Evolutionary conservation across 2,888 invertebrate species (phyloP).

Genomic region (Lacanobia oleracea): DNA sequence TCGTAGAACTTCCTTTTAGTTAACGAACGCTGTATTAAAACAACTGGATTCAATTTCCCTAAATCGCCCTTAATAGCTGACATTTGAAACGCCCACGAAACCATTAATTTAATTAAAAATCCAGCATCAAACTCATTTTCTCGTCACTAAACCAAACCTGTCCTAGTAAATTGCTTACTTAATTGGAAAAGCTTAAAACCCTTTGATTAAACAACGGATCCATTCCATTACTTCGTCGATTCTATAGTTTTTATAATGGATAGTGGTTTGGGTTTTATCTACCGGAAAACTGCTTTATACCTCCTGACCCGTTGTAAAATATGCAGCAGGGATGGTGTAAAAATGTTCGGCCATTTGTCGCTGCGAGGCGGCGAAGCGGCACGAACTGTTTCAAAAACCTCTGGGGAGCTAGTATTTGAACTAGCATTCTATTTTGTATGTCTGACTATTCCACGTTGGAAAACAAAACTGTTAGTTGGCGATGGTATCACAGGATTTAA

Average conservation of each 20-base stretch:
- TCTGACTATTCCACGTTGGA: constrained; percentile 2
- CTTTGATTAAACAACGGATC: constrained; percentile 60
- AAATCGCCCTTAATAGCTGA: constrained; percentile 16
- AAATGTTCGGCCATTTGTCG: constrained; percentile 71
- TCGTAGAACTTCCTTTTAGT: neutral
- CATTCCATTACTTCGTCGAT: constrained; percentile 51
- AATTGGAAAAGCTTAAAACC: constrained; percentile 60
- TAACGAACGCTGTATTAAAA: neutral
- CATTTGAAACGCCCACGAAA: constrained; percentile 16
- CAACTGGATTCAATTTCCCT: neutral
- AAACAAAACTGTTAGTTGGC: neutral
- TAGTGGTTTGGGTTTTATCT: constrained; percentile 67
- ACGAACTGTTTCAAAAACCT: constrained; percentile 37
- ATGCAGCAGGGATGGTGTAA: constrained; percentile 69
- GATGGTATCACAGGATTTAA: neutral
- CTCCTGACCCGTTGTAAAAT: constrained; percentile 75
- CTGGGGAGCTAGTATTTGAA: constrained; percentile 21
- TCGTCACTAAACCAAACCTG: constrained; percentile 46
- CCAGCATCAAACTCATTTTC: constrained; percentile 49
- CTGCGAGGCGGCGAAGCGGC: constrained; percentile 14
- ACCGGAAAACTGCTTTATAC: constrained; percentile 73
- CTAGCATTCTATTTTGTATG: constrained; percentile 9
- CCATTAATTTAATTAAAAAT: constrained; percentile 42
- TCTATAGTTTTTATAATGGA: constrained; percentile 58
- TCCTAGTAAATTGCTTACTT: constrained; percentile 55